phyloP scores from a whole-genome alignment of 1,140 invertebrate genomes.

The Bombus ignitus region DNA sequence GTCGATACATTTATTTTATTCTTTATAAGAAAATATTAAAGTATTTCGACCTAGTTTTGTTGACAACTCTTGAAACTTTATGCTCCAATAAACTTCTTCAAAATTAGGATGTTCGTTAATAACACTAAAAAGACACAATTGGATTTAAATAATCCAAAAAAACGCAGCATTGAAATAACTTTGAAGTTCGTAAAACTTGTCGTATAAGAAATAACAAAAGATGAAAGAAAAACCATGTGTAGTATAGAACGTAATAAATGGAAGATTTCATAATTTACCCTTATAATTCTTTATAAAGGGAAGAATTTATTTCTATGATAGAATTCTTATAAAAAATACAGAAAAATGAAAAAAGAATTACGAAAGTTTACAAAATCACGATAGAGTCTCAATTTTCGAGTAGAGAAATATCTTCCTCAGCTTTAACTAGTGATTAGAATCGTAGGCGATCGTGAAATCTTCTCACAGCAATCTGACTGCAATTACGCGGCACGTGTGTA shows the following conservation, averaged over 20 bases:
- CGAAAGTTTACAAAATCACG: background rate
- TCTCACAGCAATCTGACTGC: background rate
- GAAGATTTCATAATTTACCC: too few species aligned
- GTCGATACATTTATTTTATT: too few species aligned
- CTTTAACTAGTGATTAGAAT: background rate
- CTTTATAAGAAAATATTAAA: too few species aligned
- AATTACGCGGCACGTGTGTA: slow-evolving; percentile 5
- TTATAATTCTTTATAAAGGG: background rate
- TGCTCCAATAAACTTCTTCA: too few species aligned
- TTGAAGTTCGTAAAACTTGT: background rate
- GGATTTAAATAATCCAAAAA: too few species aligned
- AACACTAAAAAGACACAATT: background rate
- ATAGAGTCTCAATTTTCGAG: background rate
- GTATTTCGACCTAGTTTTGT: too few species aligned
- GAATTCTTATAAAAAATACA: background rate
- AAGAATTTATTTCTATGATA: background rate
- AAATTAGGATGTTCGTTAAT: background rate
- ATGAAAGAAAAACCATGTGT: too few species aligned
- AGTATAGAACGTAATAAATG: too few species aligned
- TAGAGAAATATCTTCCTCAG: background rate
- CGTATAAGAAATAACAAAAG: background rate
- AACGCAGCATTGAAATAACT: too few species aligned
- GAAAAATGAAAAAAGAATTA: too few species aligned
- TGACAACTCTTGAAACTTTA: too few species aligned
- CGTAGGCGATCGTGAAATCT: background rate